These are phyloP conservation scores for Drosophila fungiperda DNA, from an alignment of 2,888 invertebrate species.

Conservation along the genomic window DNA sequence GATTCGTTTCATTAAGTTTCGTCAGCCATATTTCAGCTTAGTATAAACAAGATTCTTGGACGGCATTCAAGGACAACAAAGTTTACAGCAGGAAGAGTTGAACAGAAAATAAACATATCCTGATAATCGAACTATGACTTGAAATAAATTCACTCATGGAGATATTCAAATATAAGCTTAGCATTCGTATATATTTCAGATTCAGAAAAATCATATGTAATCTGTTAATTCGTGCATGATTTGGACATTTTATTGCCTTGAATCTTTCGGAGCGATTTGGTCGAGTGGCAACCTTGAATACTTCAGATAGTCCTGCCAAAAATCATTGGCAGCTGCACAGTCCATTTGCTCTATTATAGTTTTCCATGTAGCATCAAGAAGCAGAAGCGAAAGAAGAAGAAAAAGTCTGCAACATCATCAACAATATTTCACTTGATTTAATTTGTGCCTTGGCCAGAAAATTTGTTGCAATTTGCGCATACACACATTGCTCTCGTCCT, in stretches of 20 bases:
- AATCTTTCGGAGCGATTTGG: constrained; percentile 2
- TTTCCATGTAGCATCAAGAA: constrained; percentile 14
- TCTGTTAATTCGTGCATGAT: constrained; percentile 13
- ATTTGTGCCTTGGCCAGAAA: constrained; percentile 52
- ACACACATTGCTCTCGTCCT: constrained; percentile 24
- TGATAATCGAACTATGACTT: background rate
- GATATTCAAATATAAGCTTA: background rate
- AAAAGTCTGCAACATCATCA: constrained; percentile 58
- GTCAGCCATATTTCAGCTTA: constrained; percentile 11
- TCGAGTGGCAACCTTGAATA: constrained; percentile 19
- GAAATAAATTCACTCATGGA: background rate
- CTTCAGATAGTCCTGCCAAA: constrained; percentile 20
- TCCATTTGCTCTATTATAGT: constrained; percentile 47
- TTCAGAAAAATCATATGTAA: background rate
- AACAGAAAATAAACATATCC: background rate
- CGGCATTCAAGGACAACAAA: constrained; percentile 9
- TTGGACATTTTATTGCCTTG: constrained; percentile 6
- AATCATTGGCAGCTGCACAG: constrained; percentile 47
- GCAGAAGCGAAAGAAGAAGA: background rate
- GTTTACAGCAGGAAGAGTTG: constrained; percentile 20
- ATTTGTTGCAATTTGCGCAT: constrained; percentile 76
- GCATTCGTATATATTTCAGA: background rate
- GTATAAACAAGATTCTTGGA: constrained; percentile 26
- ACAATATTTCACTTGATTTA: constrained; percentile 67
- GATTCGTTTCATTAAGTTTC: constrained; percentile 69